These are phyloP conservation scores for Xerus inauris DNA, from an alignment of 2,113 vertebrate species.

Conservation along the genomic window DNA sequence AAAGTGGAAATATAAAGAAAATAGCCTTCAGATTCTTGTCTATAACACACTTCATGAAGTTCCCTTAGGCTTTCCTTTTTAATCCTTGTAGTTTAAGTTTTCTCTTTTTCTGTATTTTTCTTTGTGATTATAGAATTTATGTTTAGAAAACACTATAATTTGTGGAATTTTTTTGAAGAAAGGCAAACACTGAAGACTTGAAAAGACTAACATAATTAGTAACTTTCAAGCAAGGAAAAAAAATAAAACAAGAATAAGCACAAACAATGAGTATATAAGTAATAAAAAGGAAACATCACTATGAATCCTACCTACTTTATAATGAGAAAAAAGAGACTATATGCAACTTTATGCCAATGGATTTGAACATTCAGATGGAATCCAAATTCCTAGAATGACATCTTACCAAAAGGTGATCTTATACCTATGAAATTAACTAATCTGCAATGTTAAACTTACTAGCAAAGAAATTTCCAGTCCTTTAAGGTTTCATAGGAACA, in stretches of 20 bases:
- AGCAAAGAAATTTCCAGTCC: background rate
- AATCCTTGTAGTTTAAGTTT: constrained; percentile 58
- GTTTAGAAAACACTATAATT: constrained; percentile 88
- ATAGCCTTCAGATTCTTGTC: background rate
- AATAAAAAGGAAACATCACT: background rate
- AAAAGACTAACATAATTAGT: background rate
- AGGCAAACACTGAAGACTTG: background rate
- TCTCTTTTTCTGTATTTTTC: constrained; percentile 82
- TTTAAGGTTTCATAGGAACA: background rate
- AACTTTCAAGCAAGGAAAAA: background rate
- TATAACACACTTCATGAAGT: background rate
- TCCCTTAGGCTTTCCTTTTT: background rate
- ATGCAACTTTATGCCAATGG: background rate
- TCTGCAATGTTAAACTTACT: background rate
- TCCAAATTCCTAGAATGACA: background rate
- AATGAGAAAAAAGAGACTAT: background rate
- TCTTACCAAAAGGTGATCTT: background rate
- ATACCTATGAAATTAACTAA: background rate
- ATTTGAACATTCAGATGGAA: constrained; percentile 6
- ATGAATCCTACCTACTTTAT: background rate
- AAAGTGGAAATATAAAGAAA: background rate
- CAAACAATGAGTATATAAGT: background rate
- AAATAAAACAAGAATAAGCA: background rate
- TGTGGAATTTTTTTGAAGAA: constrained; percentile 58
- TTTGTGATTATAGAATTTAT: constrained; percentile 86